Conservation (phyloP, 2,888 invertebrate species). For the Ophioninae sp. region DNA sequence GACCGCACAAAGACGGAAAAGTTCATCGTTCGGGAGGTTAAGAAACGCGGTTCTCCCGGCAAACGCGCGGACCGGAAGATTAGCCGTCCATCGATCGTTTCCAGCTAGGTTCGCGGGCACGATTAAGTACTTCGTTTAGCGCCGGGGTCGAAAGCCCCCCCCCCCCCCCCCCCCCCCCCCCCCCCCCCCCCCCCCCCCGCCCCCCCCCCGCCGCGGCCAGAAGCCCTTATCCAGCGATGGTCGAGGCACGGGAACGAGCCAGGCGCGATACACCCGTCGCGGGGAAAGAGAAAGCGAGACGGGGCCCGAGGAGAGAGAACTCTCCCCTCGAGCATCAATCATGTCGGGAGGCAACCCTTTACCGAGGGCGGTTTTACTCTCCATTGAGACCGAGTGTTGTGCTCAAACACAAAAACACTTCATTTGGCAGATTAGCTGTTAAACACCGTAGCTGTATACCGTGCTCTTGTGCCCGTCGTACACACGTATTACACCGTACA, state of each 20-base stretch:
- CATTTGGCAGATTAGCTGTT: conserved; percentile 81
- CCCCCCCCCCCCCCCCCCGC: too few species aligned
- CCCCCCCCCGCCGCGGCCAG: conserved; percentile 26
- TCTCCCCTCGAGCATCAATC: conserved; percentile 79
- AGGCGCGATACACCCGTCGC: not conserved
- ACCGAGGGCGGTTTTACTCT: conserved; percentile 79
- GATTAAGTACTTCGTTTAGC: conserved; percentile 79
- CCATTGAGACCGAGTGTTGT: conserved; percentile 80
- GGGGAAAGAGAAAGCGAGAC: conserved; percentile 48
- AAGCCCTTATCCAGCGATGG: conserved; percentile 53
- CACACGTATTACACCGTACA: conserved; percentile 19
- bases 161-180: too few species aligned
- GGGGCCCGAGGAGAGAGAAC: conserved; percentile 59
- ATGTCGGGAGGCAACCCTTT: conserved; percentile 80
- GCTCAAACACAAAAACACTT: conserved; percentile 81
- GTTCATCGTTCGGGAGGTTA: conserved; percentile 26
- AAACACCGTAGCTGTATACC: conserved; percentile 74
- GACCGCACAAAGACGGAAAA: conserved; percentile 20
- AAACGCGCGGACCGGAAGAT: conserved; percentile 69
- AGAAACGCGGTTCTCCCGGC: conserved; percentile 1
- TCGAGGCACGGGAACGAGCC: conserved; percentile 30
- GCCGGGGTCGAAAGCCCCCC: too few species aligned
- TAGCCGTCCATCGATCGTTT: conserved; percentile 78
- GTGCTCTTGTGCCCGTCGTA: conserved; percentile 43
- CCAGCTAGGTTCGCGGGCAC: conserved; percentile 78